phyloP scores from a whole-genome alignment of 2,888 invertebrate species.

The Ochlodes sylvanus region DNA sequence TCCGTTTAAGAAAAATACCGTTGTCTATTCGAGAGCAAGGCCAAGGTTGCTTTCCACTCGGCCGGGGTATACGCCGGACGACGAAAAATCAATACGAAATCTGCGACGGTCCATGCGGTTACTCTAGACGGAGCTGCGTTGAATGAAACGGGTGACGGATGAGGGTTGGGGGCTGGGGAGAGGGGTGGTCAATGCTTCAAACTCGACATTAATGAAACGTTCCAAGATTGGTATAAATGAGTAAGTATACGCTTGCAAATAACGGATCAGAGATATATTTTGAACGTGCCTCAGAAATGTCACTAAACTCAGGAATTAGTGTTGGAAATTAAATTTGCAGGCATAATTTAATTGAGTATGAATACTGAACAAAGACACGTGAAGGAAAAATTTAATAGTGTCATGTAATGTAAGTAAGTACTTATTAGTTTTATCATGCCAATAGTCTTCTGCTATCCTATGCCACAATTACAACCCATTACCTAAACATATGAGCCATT shows the following conservation, averaged over 20 bases:
- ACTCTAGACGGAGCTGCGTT: conserved; percentile 22
- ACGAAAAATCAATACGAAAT: conserved; percentile 34
- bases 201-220: conserved; percentile 4
- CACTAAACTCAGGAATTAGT: too few relatives aligned
- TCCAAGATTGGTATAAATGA: not conserved
- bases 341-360: too few relatives aligned
- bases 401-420: too few relatives aligned
- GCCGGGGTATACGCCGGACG: conserved; percentile 30
- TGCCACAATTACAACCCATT: too few relatives aligned
- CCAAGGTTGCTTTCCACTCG: conserved; percentile 34
- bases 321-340: too few relatives aligned
- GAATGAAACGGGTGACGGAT: conserved; percentile 5
- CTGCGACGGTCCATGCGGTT: conserved; percentile 31
- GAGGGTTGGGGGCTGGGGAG: not conserved
- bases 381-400: too few relatives aligned
- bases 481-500: too few relatives aligned
- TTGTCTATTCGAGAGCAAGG: conserved; percentile 31
- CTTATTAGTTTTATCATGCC: too few relatives aligned
- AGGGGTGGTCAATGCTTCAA: conserved; percentile 1
- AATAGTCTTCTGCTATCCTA: too few relatives aligned
- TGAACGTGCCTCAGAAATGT: too few relatives aligned
- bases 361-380: too few relatives aligned
- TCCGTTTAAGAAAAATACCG: conserved; percentile 4
- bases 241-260: not conserved
- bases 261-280: not conserved